Conservation (phyloP, 2,113 vertebrate genomes). For the Microtus montanus region DNA sequence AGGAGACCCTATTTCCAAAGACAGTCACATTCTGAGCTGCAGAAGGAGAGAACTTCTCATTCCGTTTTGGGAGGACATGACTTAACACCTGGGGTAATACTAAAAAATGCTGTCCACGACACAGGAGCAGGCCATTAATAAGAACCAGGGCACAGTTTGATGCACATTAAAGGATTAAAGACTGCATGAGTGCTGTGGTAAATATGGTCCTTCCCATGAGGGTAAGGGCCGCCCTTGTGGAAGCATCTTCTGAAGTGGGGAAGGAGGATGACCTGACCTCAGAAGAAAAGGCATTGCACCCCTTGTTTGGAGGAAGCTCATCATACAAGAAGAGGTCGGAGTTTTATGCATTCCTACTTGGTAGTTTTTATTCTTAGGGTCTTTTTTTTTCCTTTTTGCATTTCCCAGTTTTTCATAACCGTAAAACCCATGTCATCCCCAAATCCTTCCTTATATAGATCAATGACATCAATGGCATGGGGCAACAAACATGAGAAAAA, state of each 20-base stretch:
- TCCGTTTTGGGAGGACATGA: neutral
- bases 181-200: neutral
- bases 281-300: neutral
- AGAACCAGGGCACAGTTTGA: neutral
- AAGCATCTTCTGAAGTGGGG: neutral
- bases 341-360: neutral
- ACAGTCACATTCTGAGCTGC: neutral
- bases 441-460: neutral
- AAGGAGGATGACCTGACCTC: neutral
- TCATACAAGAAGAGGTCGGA: neutral
- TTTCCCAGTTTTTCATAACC: neutral
- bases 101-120: neutral
- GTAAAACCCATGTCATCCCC: neutral
- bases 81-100: neutral
- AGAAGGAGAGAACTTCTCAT: neutral
- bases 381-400: neutral
- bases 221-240: neutral
- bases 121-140: neutral
- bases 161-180: neutral
- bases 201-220: neutral
- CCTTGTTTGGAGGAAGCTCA: neutral
- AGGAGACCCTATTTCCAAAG: slow-evolving; percentile 13
- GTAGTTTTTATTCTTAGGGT: neutral
- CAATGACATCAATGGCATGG: neutral
- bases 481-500: neutral